phyloP scores from a whole-genome alignment of 2,797 vertebrate genomes.

The Oreochromis grahami region DNA sequence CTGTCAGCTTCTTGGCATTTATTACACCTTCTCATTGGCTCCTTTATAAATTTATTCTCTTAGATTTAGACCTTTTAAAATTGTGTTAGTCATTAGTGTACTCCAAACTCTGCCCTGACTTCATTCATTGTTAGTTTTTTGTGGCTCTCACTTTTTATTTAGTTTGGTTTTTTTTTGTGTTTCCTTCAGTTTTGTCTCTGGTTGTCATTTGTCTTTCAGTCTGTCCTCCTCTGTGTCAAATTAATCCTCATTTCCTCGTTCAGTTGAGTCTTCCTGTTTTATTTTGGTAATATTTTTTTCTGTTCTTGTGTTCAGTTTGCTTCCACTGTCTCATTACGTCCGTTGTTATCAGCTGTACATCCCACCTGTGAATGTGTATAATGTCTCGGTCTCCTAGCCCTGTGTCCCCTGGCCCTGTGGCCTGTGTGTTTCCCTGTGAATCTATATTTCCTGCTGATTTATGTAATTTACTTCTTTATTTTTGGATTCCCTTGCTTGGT shows the following conservation, averaged over 20 bases:
- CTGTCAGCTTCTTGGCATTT: neutral
- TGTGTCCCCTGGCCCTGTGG: neutral
- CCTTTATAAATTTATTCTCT: neutral
- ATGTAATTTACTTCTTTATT: neutral
- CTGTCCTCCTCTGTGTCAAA: neutral
- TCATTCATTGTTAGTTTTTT: neutral
- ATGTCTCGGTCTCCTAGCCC: neutral
- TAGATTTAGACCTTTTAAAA: neutral
- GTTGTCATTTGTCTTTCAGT: neutral
- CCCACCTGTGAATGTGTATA: neutral
- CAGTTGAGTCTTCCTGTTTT: neutral
- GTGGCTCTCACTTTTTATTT: neutral
- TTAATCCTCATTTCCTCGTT: neutral
- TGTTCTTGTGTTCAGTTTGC: neutral
- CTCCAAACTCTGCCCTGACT: neutral
- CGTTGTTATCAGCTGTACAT: neutral
- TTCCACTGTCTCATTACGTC: neutral
- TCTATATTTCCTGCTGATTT: neutral
- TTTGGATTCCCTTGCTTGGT: neutral
- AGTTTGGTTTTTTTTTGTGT: neutral
- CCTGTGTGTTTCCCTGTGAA: neutral
- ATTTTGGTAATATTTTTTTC: neutral
- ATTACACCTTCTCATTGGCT: neutral
- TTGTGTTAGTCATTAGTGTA: neutral
- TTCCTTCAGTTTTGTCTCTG: neutral